Conservation (phyloP, 2,888 invertebrate species). For the Drosophila mayaguana region DNA sequence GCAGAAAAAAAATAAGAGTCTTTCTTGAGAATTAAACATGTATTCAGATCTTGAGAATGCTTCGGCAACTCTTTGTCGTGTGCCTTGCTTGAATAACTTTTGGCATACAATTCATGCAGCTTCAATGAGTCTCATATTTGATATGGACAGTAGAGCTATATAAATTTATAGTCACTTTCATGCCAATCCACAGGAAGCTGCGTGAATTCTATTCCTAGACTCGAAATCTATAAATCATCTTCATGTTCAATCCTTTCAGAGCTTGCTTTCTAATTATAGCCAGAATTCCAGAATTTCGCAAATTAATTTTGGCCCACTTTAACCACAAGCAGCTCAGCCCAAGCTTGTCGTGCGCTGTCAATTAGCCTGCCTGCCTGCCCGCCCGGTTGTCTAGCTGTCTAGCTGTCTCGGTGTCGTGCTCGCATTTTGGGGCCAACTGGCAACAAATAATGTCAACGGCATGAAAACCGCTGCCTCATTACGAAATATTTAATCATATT, state of each 20-base stretch:
- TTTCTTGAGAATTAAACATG: neutral
- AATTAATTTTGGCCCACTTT: neutral
- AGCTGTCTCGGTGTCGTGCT: constrained; percentile 6
- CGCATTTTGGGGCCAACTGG: constrained; percentile 27
- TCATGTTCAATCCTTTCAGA: neutral
- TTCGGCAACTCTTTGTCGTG: neutral
- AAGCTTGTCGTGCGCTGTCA: constrained; percentile 41
- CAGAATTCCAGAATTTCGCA: neutral
- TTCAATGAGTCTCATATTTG: neutral
- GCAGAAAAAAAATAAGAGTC: neutral
- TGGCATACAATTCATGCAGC: neutral
- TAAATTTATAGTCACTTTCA: neutral
- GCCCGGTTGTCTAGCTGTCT: neutral
- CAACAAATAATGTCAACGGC: constrained; percentile 51
- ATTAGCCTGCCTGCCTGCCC: constrained; percentile 36
- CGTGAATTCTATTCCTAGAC: neutral
- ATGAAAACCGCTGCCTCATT: constrained; percentile 72
- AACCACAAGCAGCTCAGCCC: constrained; percentile 12
- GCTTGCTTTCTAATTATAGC: neutral
- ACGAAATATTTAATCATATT: constrained; percentile 80
- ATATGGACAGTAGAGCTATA: neutral
- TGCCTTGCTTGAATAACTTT: neutral
- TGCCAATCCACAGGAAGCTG: neutral
- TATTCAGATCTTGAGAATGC: neutral
- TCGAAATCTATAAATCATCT: neutral